phyloP scores from a whole-genome alignment of 1,140 invertebrate species.

The Bombus picipes region DNA sequence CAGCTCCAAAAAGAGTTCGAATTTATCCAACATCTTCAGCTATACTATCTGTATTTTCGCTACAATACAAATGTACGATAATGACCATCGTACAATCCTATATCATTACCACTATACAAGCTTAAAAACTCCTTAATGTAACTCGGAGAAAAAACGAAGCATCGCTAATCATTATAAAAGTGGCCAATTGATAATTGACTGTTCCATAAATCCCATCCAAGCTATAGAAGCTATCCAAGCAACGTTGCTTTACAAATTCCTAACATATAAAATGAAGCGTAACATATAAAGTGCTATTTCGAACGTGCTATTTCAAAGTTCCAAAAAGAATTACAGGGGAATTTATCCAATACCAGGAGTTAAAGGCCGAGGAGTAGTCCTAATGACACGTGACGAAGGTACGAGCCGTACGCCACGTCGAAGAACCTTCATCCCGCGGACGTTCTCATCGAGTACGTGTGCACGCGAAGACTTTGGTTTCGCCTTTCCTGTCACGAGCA shows the following conservation, averaged over 20 bases:
- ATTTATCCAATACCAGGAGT: background rate
- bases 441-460: too few relatives aligned
- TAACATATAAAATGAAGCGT: background rate
- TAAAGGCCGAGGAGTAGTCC: background rate
- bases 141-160: background rate
- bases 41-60: too few relatives aligned
- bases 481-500: constrained; percentile 9
- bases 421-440: constrained; percentile 1
- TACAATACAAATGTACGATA: too few relatives aligned
- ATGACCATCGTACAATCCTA: too few relatives aligned
- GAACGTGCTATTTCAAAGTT: background rate
- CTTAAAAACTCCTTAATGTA: too few relatives aligned
- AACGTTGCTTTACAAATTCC: background rate
- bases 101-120: too few relatives aligned
- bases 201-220: background rate
- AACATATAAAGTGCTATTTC: too few relatives aligned
- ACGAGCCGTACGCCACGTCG: background rate
- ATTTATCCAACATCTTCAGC: too few relatives aligned
- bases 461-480: constrained; percentile 9
- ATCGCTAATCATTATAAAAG: background rate
- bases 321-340: background rate
- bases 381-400: constrained; percentile 43
- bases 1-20: too few relatives aligned
- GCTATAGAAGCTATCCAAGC: background rate
- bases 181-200: too few relatives aligned